phyloP scores from a whole-genome alignment of 1,140 invertebrate genomes.

The Archegozetes longisetosus region DNA sequence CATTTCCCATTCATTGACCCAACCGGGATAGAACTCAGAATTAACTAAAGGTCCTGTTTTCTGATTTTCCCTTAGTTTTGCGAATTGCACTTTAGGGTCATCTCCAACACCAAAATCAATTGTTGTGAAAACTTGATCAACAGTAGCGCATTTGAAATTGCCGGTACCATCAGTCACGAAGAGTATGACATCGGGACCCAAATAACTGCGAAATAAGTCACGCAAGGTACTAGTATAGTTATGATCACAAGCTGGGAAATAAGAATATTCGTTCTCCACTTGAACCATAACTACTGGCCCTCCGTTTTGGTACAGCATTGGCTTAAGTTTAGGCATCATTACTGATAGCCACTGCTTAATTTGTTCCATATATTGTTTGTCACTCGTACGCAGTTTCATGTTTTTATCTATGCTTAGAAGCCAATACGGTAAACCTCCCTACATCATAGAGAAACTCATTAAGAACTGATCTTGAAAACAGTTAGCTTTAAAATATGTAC shows the following conservation, averaged over 20 bases:
- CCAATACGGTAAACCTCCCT: conserved; percentile 35
- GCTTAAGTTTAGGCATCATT: conserved; percentile 28
- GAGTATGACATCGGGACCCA: conserved; percentile 17
- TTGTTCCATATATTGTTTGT: conserved; percentile 24
- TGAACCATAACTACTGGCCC: conserved; percentile 31
- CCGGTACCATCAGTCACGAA: conserved; percentile 19
- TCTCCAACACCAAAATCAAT: conserved; percentile 36
- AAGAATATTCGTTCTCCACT: too few species aligned
- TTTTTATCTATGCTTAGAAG: conserved; percentile 19
- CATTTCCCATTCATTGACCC: conserved; percentile 26
- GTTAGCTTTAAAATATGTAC: too few species aligned
- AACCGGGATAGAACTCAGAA: conserved; percentile 29
- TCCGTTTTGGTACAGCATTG: conserved; percentile 30
- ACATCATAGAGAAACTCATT: too few species aligned
- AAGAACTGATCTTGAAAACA: too few species aligned
- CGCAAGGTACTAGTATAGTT: conserved; percentile 13
- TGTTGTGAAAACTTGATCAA: conserved; percentile 47
- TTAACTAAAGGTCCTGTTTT: too few species aligned
- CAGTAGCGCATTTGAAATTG: conserved; percentile 38
- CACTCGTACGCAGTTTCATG: conserved; percentile 19
- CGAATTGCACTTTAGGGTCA: conserved; percentile 13
- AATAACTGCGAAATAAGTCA: conserved; percentile 6
- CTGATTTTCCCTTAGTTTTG: conserved; percentile 19
- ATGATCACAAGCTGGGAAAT: conserved; percentile 14
- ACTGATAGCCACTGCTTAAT: conserved; percentile 28